Base-by-base conservation (phyloP, 2,113 vertebrate species). In the Corythornis madagascariensis region DNA sequence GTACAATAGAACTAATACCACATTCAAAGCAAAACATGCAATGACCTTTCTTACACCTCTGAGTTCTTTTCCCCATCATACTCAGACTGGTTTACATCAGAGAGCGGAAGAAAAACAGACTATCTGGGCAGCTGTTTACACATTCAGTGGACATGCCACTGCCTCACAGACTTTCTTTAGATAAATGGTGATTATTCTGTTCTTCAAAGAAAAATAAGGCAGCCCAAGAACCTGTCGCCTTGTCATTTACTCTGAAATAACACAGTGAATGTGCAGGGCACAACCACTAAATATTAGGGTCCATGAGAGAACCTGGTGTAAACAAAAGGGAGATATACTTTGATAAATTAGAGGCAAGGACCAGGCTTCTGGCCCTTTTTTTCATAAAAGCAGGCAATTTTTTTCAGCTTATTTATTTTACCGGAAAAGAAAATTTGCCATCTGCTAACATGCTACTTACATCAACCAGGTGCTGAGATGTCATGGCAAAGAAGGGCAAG, bases 391-490 rank as follows among this genome's bases (percentile, higher is more conserved):
- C 47, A 59, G 50, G 79, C 81, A 21, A 35, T 70, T 90, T 95
- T 92, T 92, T 92, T 70, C 87, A 88, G 55, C 45, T 91, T 91
- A 82, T 79, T 79, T 73, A 18, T 73, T 76, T 91, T 91, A 94
- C 83, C 85, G 78, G 35, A 87, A 61, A 91, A 93, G 59, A 94
- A 50, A 73, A 95, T 70, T 50, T 82, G 63, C 89, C 87, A 85
- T 89, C 89, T 93, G 78, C 79, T 92, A 83, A 85, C 74, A 26
- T 22, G 45, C 33, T 65, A 16, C 82, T 92, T 83, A 20, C 16
- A 94, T 94, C 84, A 89, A 83, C 92, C 91, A 93, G 74, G 71
- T 65, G 78, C 71, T 70, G 74, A 83, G 31, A 47, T 2, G 1
- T 16, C 50, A 75, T 33, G 78, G 71, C 55, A 79, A 74, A 72